Evolutionary conservation across 1,140 invertebrate species (phyloP), one percentile per base, ranked within the genome.

Genomic region (Popillia japonica): DNA sequence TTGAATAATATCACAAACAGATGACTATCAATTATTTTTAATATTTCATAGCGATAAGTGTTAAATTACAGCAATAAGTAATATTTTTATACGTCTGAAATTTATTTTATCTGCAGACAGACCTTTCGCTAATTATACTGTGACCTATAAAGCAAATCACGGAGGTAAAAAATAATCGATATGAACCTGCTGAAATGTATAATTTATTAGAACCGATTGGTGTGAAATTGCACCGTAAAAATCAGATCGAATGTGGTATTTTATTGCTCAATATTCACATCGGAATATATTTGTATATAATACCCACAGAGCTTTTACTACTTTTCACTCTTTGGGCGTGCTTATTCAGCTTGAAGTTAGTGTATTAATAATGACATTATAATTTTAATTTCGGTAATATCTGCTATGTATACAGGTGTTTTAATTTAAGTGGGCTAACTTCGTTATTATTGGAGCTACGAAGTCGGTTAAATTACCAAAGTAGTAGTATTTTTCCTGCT

Each of bases 121-220:
- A 55, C 48, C 48, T 55, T 55, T 55, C 48, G 48, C 48, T 55
- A 55, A 55, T 55, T 55, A 55, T 17, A 55, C 14, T 55, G 17
- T 55, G 48, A 55, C 48, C 48, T 55, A 55, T 55, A 55, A 55
- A 55, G 27, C 27, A 34, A 34, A 34, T 34, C 27, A 55, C 6
- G 14, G 14, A 17, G 17, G 17, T n/a, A 6, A 55, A 55, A 55
- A 55, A 55, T 55, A 55, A 55, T 55, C 48, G 48, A 55, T 55
- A 55, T 17, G 11, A 17, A n/a, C 48, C 48, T n/a, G 48, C 48
- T 55, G 11, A 55, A 17, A 55, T 55, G 14, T 55, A 55, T 55
- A 55, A 55, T 55, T 55, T 55, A 55, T 55, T 55, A 14, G 48
- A 14, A 34, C 14, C 14, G 48, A 17, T 55, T 55, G 48, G 48